Conservation (phyloP, 2,888 invertebrate genomes). For the Luperina nickerlii region DNA sequence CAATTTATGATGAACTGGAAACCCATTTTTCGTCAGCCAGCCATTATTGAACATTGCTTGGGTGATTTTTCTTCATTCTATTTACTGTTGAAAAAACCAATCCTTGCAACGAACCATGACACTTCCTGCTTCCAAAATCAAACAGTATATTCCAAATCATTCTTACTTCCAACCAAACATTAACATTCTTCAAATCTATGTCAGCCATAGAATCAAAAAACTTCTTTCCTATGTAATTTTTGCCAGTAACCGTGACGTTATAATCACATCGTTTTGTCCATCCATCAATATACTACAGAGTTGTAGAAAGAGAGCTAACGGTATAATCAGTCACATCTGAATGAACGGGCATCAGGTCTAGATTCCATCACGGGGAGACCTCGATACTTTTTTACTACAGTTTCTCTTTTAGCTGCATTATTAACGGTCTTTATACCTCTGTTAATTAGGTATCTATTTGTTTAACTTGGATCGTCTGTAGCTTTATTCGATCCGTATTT, state of each 20-base stretch:
- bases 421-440: conserved; percentile 70
- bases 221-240: conserved; percentile 39
- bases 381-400: conserved; percentile 80
- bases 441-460: conserved; percentile 70
- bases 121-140: background rate
- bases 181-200: conserved; percentile 40
- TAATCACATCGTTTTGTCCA: conserved; percentile 52
- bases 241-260: conserved; percentile 57
- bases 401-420: conserved; percentile 81
- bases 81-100: background rate
- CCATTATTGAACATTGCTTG: background rate
- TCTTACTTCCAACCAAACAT: conserved; percentile 6
- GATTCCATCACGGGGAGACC: conserved; percentile 80
- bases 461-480: conserved; percentile 39
- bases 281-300: conserved; percentile 58
- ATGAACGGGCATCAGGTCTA: conserved; percentile 75
- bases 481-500: conserved; percentile 57
- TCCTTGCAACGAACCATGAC: background rate
- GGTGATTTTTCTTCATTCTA: background rate
- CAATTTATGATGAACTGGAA: conserved; percentile 26
- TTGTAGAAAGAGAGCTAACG: conserved; percentile 62
- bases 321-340: conserved; percentile 76
- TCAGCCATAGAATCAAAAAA: conserved; percentile 40
- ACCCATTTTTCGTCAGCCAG: conserved; percentile 7
- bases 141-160: background rate